Evolutionary conservation across 2,888 invertebrate genomes (phyloP).

Genomic region (Deroplatys truncata): DNA sequence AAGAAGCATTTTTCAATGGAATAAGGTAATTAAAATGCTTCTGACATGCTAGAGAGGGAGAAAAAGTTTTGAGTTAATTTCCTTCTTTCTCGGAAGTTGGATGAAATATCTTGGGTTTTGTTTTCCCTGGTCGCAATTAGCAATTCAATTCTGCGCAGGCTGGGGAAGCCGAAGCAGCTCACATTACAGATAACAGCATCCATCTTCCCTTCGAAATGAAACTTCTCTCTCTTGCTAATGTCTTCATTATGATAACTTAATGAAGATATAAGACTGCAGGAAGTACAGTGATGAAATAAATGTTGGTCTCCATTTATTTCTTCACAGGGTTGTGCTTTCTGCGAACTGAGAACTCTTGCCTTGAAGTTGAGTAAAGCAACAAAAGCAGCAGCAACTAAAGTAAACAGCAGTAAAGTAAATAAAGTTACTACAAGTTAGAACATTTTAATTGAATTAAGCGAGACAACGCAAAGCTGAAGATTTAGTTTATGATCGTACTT

Average conservation of each 20-base stretch:
- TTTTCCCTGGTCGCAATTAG: not conserved
- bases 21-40: not conserved
- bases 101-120: not conserved
- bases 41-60: not conserved
- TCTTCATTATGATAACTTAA: not conserved
- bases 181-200: not conserved
- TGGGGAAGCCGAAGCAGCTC: not conserved
- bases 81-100: not conserved
- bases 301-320: too few species aligned
- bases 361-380: too few species aligned
- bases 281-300: too few species aligned
- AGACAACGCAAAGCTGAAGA: too few species aligned
- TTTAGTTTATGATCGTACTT: too few species aligned
- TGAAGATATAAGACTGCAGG: not conserved
- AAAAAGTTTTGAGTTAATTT: not conserved
- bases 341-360: too few species aligned
- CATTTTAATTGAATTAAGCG: too few species aligned
- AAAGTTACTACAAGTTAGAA: too few species aligned
- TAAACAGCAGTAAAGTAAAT: too few species aligned
- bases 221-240: not conserved
- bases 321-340: too few species aligned
- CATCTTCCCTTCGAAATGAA: not conserved
- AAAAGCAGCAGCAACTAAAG: too few species aligned
- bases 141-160: not conserved
- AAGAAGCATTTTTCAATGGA: not conserved